These are phyloP conservation scores for Hirtodrosophila trivittata DNA, from an alignment of 2,888 invertebrate genomes.

Conservation along the genomic window DNA sequence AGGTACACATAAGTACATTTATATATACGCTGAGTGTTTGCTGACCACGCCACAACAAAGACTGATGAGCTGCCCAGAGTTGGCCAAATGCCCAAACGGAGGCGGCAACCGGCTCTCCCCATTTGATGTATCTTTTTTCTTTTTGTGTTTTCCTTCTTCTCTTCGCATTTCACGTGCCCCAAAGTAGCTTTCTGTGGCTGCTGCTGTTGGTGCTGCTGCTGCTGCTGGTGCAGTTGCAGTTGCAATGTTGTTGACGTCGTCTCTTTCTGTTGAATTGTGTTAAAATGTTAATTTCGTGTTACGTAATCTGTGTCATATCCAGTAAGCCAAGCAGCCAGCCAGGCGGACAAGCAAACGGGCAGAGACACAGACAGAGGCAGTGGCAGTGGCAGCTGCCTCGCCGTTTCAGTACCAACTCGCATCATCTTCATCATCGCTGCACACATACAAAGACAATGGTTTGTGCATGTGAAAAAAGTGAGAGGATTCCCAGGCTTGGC, in stretches of 20 bases:
- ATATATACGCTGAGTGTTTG: constrained; percentile 22
- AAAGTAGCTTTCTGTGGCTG: constrained; percentile 35
- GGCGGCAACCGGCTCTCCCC: constrained; percentile 27
- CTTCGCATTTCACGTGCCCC: constrained; percentile 14
- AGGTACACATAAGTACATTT: not conserved
- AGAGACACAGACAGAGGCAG: not conserved
- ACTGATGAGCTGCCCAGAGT: constrained; percentile 59
- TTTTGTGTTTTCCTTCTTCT: not conserved
- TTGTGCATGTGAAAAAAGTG: constrained; percentile 77
- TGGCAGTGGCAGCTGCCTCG: constrained; percentile 10
- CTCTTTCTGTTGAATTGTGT: constrained; percentile 70
- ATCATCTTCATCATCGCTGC: constrained; percentile 69
- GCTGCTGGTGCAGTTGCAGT: constrained; percentile 36
- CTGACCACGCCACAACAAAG: constrained; percentile 62
- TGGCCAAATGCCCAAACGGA: constrained; percentile 41
- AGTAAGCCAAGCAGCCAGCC: constrained; percentile 41
- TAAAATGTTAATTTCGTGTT: constrained; percentile 78
- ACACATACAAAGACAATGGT: constrained; percentile 47
- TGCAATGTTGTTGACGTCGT: constrained; percentile 19
- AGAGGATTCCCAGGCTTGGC: constrained; percentile 82
- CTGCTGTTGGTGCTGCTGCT: constrained; percentile 30
- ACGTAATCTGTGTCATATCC: constrained; percentile 80
- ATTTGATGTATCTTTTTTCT: constrained; percentile 36
- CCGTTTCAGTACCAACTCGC: constrained; percentile 41
- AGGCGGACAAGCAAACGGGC: constrained; percentile 1